phyloP scores from a whole-genome alignment of 2,797 vertebrate species.

The Syngnathus rostellatus region DNA sequence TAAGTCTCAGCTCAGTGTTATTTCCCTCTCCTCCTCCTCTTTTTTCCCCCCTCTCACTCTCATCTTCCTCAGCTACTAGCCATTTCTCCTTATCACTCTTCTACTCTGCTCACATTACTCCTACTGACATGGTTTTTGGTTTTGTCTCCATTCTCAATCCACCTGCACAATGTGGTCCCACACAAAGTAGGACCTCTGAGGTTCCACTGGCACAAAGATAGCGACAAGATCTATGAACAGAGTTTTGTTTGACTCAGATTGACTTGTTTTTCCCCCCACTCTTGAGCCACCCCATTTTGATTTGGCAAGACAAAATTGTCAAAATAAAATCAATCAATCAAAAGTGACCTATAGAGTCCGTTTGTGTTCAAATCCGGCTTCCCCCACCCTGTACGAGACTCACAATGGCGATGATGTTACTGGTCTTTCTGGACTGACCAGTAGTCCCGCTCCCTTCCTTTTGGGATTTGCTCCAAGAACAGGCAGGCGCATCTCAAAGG shows the following conservation, averaged over 20 bases:
- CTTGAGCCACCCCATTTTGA: slow-evolving; percentile 9
- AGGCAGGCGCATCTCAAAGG: slow-evolving; percentile 21
- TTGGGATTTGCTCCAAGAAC: slow-evolving; percentile 36
- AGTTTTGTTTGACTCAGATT: slow-evolving; percentile 17
- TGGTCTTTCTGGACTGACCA: slow-evolving; percentile 48
- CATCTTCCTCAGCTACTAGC: slow-evolving; percentile 42
- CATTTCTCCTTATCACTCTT: slow-evolving; percentile 55
- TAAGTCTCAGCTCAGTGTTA: slow-evolving; percentile 5
- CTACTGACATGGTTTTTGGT: slow-evolving; percentile 47
- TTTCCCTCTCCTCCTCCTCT: slow-evolving; percentile 38
- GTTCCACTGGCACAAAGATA: slow-evolving; percentile 21
- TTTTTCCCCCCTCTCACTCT: slow-evolving; percentile 43
- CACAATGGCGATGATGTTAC: slow-evolving; percentile 39
- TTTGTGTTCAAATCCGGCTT: slow-evolving; percentile 21
- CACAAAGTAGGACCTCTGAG: slow-evolving; percentile 21
- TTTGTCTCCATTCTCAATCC: slow-evolving; percentile 36
- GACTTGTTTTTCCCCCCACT: neutral
- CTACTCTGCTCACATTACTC: slow-evolving; percentile 51
- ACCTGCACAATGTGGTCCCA: slow-evolving; percentile 17
- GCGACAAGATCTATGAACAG: slow-evolving; percentile 36
- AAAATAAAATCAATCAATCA: no score
- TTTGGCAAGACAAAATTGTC: neutral
- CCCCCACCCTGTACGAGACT: slow-evolving; percentile 28
- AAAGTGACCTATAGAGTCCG: neutral
- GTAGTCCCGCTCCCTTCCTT: slow-evolving; percentile 42